Evolutionary conservation across 2,888 invertebrate species (phyloP), one percentile per base, ranked within the genome.

Genomic region (Lasius fuliginosus): DNA sequence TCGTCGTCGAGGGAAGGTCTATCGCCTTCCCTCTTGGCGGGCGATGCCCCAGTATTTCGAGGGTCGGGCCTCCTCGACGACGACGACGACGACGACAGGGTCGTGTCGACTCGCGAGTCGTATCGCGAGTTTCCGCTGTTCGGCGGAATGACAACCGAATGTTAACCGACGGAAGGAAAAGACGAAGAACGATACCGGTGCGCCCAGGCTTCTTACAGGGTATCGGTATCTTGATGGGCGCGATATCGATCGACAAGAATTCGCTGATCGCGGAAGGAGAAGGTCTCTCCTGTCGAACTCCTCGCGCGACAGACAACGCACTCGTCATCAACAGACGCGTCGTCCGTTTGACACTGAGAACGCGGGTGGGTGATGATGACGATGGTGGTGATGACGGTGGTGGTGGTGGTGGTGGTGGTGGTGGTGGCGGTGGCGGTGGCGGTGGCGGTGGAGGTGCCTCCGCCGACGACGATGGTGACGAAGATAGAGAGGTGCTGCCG

Each of bases 1-100:
- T 91, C 90, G 91, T 84, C 89, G 90, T 71, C 91, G 91, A 90
- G 86, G 88, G 89, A 88, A 92, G 92, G 92, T 90, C 89, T 89
- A 79, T 88, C 88, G 88, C 92, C 92, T 91, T 90, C 91, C 81
- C 88, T 86, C 82, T 86, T 83, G 85, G 53, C 84, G 81, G 82
- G 67, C 83, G 85, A 89, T 83, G 85, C 87, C 89, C 89, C 87
- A 89, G 90, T 88, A 82, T 88, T 86, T 90, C 85, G 86, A 86
- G 85, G 85, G 76, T 85, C 84, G 82, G 58, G 62, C 69, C 89
- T 89, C 79, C 82, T 85, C 86, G 82, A 74, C 85, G 77, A 83
- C 82, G 85, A 87, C 85, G 83, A 85, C 85, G 87, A 18, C n/a
- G 49, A 83, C 84, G 83, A 88, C 75, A 65, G 62, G 53, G 33